These are phyloP conservation scores for pig (Sus scrofa) DNA, from an alignment of 2,113 vertebrate species.

Conservation along the genomic window T2T-Sscrofa CM000814.6:18738001-18738500, in stretches of 20 bases:
- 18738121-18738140: not conserved
- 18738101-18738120: not conserved
- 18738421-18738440: not conserved
- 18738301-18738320: not conserved
- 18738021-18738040: not conserved
- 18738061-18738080: not conserved
- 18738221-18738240: not conserved
- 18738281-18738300: too few species aligned
- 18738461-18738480: too few species aligned
- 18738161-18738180: not conserved
- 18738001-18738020: not conserved
- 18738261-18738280: not conserved
- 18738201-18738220: not conserved
- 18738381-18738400: not conserved
- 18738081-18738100: accelerated
- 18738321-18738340: not conserved
- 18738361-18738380: not conserved
- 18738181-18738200: not conserved
- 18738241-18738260: too few species aligned
- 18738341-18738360: not conserved
- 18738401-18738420: not conserved
- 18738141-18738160: not conserved
- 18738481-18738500: too few species aligned
- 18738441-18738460: too few species aligned
- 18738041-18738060: not conserved